A percentile compares a stretch with the other conserved stretches of the same genome.
These are phyloP conservation scores for Busseola fusca DNA, from an alignment of 2,888 invertebrate species.

Conservation along the genomic window DNA sequence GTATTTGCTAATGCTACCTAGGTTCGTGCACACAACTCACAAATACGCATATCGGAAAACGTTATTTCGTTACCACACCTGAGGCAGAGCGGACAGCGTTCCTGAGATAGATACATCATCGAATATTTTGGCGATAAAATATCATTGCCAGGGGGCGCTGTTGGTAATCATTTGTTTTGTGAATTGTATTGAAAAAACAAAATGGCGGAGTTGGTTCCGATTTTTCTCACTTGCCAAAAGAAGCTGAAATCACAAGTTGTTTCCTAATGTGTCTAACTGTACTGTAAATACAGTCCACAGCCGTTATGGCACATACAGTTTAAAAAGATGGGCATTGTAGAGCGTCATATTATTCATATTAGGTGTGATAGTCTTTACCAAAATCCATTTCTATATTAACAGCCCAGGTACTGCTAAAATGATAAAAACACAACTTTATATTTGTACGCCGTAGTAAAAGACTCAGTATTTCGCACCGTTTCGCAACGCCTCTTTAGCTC, in stretches of 20 bases:
- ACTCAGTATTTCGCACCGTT: constrained; percentile 72
- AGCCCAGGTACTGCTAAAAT: background rate
- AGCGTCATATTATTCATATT: background rate
- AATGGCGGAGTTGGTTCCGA: background rate
- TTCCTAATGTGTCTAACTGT: background rate
- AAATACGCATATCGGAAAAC: no score
- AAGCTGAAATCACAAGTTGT: background rate
- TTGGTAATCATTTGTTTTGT: background rate
- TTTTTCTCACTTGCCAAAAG: background rate
- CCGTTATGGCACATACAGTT: background rate
- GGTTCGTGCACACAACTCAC: no score
- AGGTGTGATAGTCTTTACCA: background rate
- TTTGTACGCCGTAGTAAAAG: constrained; percentile 48
- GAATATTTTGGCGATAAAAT: background rate
- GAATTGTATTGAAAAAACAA: background rate
- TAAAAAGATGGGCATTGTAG: background rate
- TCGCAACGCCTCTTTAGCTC: constrained; percentile 92
- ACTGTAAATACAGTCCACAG: background rate
- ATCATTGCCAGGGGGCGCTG: background rate
- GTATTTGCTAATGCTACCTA: no score
- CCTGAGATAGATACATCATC: no score
- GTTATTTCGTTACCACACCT: no score
- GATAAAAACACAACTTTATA: no score
- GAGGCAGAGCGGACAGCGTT: no score
- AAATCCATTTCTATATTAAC: background rate